Conservation (phyloP, 1,140 invertebrate genomes). For the Caenorhabditis brenneri region DNA sequence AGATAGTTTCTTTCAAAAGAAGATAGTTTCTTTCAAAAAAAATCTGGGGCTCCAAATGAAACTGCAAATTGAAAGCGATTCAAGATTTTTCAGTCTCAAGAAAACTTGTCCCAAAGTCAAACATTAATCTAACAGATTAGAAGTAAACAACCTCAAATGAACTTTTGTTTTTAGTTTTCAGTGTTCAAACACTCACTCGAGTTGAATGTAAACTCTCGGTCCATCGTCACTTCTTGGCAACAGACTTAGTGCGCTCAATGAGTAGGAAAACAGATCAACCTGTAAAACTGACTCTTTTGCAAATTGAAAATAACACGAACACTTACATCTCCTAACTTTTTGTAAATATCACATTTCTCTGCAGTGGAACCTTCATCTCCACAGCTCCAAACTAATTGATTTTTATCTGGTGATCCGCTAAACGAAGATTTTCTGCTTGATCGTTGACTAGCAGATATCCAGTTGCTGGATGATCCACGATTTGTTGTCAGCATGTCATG, state of each 20-base stretch:
- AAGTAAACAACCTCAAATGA: too few species aligned
- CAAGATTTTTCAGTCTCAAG: too few species aligned
- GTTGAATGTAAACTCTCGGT: conserved; percentile 23
- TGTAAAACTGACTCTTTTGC: background rate
- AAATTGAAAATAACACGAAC: background rate
- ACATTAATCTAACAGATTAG: too few species aligned
- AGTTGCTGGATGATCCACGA: conserved; percentile 7
- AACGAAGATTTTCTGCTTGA: too few species aligned
- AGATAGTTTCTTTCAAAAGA: too few species aligned
- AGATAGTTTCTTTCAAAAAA: too few species aligned
- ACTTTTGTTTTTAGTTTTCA: background rate
- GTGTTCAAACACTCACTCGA: conserved; percentile 12
- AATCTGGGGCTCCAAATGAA: too few species aligned
- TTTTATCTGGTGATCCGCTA: too few species aligned
- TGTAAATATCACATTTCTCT: conserved; percentile 29
- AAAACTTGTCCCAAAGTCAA: too few species aligned
- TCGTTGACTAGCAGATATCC: too few species aligned
- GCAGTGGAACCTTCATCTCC: background rate
- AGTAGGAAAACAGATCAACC: conserved; percentile 32
- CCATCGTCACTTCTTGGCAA: conserved; percentile 17
- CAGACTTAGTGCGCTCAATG: conserved; percentile 23
- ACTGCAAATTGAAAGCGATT: too few species aligned
- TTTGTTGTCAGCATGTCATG: conserved; percentile 6
- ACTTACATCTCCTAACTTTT: conserved; percentile 29
- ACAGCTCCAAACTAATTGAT: too few species aligned